phyloP scores from a whole-genome alignment of 2,113 vertebrate species.

The Okapia johnstoni region DNA sequence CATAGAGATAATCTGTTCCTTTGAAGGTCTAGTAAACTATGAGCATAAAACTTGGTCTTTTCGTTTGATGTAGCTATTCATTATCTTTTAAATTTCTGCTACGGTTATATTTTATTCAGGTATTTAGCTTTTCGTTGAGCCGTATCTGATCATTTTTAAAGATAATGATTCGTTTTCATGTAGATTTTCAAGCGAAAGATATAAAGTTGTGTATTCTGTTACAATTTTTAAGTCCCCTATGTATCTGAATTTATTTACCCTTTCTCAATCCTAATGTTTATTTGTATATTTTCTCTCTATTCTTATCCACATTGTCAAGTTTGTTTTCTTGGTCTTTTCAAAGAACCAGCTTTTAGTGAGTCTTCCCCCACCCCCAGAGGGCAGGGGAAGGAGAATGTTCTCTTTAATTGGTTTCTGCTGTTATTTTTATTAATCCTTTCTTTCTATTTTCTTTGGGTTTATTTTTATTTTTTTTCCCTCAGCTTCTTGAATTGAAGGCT shows the following conservation, averaged over 20 bases:
- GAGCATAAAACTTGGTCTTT: background rate
- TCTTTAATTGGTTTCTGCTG: constrained; percentile 15
- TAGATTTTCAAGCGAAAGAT: background rate
- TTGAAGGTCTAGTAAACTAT: background rate
- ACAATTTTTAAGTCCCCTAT: background rate
- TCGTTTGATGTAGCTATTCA: background rate
- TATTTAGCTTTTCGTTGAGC: background rate
- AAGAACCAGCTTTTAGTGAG: background rate
- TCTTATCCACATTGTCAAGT: background rate
- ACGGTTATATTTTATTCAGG: background rate
- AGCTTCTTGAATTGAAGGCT: background rate
- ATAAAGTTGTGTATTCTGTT: background rate
- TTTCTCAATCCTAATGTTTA: background rate
- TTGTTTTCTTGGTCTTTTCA: background rate
- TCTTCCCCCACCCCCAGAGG: background rate
- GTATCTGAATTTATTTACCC: background rate
- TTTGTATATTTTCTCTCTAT: background rate
- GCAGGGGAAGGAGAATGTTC: background rate
- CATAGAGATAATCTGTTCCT: background rate
- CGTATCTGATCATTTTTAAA: background rate
- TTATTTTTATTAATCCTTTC: constrained; percentile 39
- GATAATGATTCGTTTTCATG: background rate
- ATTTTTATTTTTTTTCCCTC: background rate
- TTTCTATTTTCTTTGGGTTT: background rate
- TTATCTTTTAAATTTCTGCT: background rate